phyloP scores from a whole-genome alignment of 2,113 vertebrate species.

The Lampris megalopsis region DNA sequence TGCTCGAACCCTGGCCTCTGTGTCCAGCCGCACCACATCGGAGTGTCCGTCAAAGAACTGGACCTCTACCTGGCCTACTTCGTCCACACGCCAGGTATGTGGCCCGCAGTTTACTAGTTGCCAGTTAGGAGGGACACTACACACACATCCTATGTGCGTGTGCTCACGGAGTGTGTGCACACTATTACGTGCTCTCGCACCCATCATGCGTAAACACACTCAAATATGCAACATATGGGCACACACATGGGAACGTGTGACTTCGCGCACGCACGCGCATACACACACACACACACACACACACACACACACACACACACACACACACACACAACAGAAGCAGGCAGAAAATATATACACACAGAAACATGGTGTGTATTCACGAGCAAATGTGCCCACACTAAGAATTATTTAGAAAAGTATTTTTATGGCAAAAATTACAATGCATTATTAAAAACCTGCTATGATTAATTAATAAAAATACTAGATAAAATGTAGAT shows the following conservation, averaged over 20 bases:
- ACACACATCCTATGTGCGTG: conserved; percentile 4
- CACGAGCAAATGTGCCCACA: background rate
- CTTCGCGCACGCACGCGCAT: background rate
- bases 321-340: background rate
- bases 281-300: background rate
- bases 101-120: conserved; percentile 23
- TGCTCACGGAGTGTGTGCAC: conserved; percentile 5
- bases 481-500: background rate
- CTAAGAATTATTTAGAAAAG: no score
- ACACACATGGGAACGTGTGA: conserved; percentile 1
- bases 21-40: conserved; percentile 98
- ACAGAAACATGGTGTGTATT: background rate
- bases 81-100: conserved; percentile 98
- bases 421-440: no score
- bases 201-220: background rate
- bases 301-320: background rate
- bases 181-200: conserved; percentile 22
- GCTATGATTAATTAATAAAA: conserved; percentile 4
- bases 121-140: conserved; percentile 21
- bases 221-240: background rate
- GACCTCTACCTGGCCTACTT: conserved; percentile 99
- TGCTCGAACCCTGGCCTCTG: conserved; percentile 98
- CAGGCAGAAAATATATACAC: background rate
- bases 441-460: no score
- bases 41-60: conserved; percentile 99